Percentiles rank a stretch among this genome's conserved stretches.
Conservation (phyloP, 2,888 invertebrate genomes). For the Mythimna impura region DNA sequence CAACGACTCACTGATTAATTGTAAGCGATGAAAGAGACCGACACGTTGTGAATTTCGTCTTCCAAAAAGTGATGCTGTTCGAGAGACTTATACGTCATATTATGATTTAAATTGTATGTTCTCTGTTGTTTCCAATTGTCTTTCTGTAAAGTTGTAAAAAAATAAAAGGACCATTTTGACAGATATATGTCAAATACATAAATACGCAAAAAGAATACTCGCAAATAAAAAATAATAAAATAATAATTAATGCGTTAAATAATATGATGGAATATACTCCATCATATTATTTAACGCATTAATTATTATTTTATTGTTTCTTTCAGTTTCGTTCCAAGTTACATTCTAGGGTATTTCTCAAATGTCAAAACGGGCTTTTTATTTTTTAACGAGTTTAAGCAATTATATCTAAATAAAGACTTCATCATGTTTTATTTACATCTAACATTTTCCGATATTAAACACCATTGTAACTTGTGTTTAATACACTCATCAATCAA, state of each 20-base stretch:
- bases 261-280: too few species aligned
- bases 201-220: too few species aligned
- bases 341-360: too few species aligned
- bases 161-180: too few species aligned
- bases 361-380: too few species aligned
- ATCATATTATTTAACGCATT: too few species aligned
- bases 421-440: slow-evolving; percentile 15
- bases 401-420: slow-evolving; percentile 10
- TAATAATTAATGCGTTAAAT: too few species aligned
- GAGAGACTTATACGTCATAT: slow-evolving; percentile 1
- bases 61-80: background rate
- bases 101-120: background rate
- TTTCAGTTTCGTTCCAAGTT: too few species aligned
- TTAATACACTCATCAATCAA: slow-evolving; percentile 35
- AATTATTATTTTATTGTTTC: too few species aligned
- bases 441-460: slow-evolving; percentile 4
- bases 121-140: background rate
- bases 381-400: background rate
- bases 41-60: background rate
- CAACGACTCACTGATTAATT: slow-evolving; percentile 17
- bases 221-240: too few species aligned
- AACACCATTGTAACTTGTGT: slow-evolving; percentile 29
- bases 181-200: too few species aligned
- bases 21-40: background rate
- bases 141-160: too few species aligned